Evolutionary conservation across 2,797 vertebrate species (phyloP).

Genomic region (Sebastes elongatus): DNA sequence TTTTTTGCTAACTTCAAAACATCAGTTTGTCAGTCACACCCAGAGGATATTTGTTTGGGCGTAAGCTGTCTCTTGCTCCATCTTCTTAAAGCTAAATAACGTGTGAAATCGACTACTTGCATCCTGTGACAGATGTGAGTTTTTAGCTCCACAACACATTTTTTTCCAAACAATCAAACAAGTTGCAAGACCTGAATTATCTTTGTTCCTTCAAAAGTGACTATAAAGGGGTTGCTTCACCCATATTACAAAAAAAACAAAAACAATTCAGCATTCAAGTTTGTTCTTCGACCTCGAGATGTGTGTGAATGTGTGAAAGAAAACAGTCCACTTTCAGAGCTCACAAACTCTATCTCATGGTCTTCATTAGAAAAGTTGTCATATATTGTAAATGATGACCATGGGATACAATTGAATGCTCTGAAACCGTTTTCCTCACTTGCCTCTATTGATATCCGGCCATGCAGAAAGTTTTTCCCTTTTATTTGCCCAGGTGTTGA

Average conservation of each 20-base stretch:
- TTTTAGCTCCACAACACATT: background rate
- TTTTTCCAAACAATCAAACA: constrained; percentile 34
- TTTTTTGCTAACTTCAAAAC: background rate
- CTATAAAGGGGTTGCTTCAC: background rate
- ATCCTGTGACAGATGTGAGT: constrained; percentile 19
- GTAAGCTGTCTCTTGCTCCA: background rate
- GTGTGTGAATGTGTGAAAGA: background rate
- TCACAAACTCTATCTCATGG: background rate
- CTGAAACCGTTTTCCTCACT: background rate
- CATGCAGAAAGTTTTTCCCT: background rate
- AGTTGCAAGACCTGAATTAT: background rate
- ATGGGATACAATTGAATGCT: background rate
- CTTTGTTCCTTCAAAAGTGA: background rate
- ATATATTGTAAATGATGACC: background rate
- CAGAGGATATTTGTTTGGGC: background rate
- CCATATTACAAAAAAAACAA: background rate
- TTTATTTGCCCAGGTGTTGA: background rate
- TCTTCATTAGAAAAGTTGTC: background rate
- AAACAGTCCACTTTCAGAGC: background rate
- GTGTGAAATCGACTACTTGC: constrained; percentile 16
- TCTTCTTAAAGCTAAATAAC: constrained; percentile 32
- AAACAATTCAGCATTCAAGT: background rate
- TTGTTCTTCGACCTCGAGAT: constrained; percentile 5
- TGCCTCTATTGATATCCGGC: background rate
- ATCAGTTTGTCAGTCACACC: background rate